A percentile compares a stretch with the other conserved stretches of the same genome.
Evolutionary conservation across 2,888 invertebrate genomes (phyloP).

Genomic region (Orthosia gothica): DNA sequence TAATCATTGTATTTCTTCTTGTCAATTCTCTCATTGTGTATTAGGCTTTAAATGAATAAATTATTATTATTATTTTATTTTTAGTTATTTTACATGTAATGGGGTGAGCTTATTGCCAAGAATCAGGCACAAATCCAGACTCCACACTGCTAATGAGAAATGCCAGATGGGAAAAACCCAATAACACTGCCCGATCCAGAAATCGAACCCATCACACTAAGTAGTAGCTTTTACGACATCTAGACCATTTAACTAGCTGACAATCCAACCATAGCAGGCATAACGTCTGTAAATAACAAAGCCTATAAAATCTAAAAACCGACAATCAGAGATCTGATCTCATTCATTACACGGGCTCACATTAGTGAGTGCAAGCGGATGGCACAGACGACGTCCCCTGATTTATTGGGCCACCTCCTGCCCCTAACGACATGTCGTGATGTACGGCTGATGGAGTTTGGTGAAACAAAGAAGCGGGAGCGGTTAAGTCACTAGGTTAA

Average conservation of each 20-base stretch:
- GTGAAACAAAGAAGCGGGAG: constrained; percentile 58
- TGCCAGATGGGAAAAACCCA: too few relatives aligned
- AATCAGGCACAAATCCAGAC: too few relatives aligned
- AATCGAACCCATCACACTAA: too few relatives aligned
- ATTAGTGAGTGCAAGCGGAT: constrained; percentile 86
- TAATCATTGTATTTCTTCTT: too few relatives aligned
- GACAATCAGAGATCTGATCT: constrained; percentile 83
- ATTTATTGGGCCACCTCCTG: constrained; percentile 91
- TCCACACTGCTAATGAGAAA: too few relatives aligned
- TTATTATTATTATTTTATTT: too few relatives aligned
- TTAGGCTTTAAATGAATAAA: too few relatives aligned
- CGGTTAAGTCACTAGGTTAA: constrained; percentile 40
- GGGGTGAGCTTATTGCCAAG: too few relatives aligned
- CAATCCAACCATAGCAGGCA: background rate
- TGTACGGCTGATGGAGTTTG: constrained; percentile 79
- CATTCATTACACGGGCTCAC: constrained; percentile 87
- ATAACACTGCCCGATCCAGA: too few relatives aligned
- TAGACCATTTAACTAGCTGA: background rate
- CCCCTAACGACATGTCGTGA: constrained; percentile 90
- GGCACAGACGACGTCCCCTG: constrained; percentile 87
- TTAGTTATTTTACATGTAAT: too few relatives aligned
- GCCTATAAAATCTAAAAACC: constrained; percentile 72
- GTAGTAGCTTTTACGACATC: too few relatives aligned
- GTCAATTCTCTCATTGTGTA: too few relatives aligned
- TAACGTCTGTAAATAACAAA: constrained; percentile 56